phyloP scores from a whole-genome alignment of 1,140 invertebrate genomes.

The Littorina saxatilis region DNA sequence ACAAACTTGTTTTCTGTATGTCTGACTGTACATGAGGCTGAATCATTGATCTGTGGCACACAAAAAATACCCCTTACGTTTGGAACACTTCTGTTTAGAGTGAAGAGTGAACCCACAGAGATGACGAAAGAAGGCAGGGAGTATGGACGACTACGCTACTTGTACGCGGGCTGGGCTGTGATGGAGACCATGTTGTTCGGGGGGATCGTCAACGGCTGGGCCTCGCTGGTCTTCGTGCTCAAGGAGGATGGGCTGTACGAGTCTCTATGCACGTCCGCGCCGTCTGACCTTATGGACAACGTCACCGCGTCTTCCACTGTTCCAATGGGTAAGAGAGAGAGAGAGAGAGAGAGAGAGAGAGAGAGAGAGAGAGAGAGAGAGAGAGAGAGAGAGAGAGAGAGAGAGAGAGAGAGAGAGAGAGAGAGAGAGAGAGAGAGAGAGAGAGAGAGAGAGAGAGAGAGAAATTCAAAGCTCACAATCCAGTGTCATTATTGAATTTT shows the following conservation, averaged over 20 bases:
- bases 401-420: background rate
- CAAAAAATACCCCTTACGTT: no score
- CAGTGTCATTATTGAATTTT: no score
- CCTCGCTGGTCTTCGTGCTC: slow-evolving; percentile 46
- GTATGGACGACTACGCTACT: slow-evolving; percentile 10
- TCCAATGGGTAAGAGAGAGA: background rate
- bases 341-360: background rate
- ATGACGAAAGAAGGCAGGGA: background rate
- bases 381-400: background rate
- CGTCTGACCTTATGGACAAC: background rate
- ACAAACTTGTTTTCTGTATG: background rate
- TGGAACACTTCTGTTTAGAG: background rate
- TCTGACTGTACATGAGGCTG: background rate
- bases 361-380: background rate
- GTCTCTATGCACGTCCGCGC: slow-evolving; percentile 33
- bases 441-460: no score
- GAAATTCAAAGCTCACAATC: no score
- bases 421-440: no score
- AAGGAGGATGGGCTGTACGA: slow-evolving; percentile 48
- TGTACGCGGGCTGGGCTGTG: slow-evolving; percentile 44
- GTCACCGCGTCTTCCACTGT: background rate
- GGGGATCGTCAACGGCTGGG: slow-evolving; percentile 50
- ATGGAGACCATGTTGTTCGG: slow-evolving; percentile 47
- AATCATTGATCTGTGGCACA: no score
- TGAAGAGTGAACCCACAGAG: background rate